A percentile compares a stretch with the other conserved stretches of the same genome.
Conservation (phyloP, 2,888 invertebrate species). For the Tineola bisselliella region DNA sequence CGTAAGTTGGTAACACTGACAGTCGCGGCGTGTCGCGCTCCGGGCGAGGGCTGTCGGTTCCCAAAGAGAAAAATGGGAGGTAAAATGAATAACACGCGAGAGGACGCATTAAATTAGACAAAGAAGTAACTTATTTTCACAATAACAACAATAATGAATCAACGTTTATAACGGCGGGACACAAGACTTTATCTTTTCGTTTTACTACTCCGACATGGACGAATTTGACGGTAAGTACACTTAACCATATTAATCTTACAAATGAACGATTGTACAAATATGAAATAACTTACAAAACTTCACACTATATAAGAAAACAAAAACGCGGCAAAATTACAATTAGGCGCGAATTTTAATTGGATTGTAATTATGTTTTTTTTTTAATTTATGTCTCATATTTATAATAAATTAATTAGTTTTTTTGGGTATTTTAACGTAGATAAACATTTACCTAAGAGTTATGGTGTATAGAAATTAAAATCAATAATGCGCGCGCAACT, state of each 20-base stretch:
- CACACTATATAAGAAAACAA: background rate
- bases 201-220: conserved; percentile 1
- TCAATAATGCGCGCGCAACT: conserved; percentile 57
- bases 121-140: conserved; percentile 22
- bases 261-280: background rate
- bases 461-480: conserved; percentile 30
- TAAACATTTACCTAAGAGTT: conserved; percentile 7
- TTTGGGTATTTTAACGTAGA: background rate
- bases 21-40: conserved; percentile 27
- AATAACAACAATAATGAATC: conserved; percentile 33
- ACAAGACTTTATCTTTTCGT: background rate
- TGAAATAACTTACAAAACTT: background rate
- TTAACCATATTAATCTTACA: background rate
- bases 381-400: background rate
- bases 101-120: conserved; percentile 36
- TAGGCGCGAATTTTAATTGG: background rate
- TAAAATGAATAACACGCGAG: conserved; percentile 21
- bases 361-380: background rate
- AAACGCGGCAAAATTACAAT: background rate
- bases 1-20: conserved; percentile 30
- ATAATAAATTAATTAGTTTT: background rate
- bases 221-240: background rate
- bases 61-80: conserved; percentile 20
- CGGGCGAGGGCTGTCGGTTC: background rate
- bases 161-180: conserved; percentile 40